These are phyloP conservation scores for Blastobasis adustella DNA, from an alignment of 2,888 invertebrate genomes.

Conservation along the genomic window DNA sequence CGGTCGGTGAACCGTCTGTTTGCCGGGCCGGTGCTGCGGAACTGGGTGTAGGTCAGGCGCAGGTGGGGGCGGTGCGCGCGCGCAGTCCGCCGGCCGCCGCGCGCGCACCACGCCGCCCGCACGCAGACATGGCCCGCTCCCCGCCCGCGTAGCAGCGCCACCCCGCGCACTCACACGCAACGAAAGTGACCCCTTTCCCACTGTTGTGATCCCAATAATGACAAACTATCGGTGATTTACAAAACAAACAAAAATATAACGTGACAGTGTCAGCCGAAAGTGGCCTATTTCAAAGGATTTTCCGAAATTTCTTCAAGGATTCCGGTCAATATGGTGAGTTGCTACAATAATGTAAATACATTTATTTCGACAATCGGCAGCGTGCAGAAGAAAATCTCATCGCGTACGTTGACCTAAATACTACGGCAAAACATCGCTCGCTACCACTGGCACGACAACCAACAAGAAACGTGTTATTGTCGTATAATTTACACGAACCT, in stretches of 20 bases:
- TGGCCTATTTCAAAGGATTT: slow-evolving; percentile 50
- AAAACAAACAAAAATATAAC: slow-evolving; percentile 20
- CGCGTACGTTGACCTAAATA: slow-evolving; percentile 49
- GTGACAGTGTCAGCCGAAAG: slow-evolving; percentile 55
- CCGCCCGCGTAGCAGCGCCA: slow-evolving; percentile 29
- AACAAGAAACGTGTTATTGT: slow-evolving; percentile 15
- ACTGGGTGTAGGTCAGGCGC: slow-evolving; percentile 63
- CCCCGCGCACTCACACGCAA: slow-evolving; percentile 15
- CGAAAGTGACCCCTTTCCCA: slow-evolving; percentile 51
- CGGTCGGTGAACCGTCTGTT: slow-evolving; percentile 74
- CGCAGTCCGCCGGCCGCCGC: slow-evolving; percentile 51
- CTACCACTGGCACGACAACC: slow-evolving; percentile 30
- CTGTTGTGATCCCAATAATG: slow-evolving; percentile 52
- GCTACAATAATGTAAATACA: background rate
- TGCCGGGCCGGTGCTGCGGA: slow-evolving; percentile 54
- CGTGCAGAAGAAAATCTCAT: slow-evolving; percentile 36
- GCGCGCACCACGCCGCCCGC: slow-evolving; percentile 39
- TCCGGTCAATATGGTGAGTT: slow-evolving; percentile 47
- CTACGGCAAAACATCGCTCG: slow-evolving; percentile 23
- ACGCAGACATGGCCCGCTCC: slow-evolving; percentile 46
- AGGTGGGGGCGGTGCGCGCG: slow-evolving; percentile 41
- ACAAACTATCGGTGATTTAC: slow-evolving; percentile 40
- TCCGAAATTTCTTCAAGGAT: slow-evolving; percentile 22
- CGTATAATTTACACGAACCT: slow-evolving; percentile 9
- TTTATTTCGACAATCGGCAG: slow-evolving; percentile 9